phyloP scores from a whole-genome alignment of 2,113 vertebrate species.

The Malurus cyaneus region DNA sequence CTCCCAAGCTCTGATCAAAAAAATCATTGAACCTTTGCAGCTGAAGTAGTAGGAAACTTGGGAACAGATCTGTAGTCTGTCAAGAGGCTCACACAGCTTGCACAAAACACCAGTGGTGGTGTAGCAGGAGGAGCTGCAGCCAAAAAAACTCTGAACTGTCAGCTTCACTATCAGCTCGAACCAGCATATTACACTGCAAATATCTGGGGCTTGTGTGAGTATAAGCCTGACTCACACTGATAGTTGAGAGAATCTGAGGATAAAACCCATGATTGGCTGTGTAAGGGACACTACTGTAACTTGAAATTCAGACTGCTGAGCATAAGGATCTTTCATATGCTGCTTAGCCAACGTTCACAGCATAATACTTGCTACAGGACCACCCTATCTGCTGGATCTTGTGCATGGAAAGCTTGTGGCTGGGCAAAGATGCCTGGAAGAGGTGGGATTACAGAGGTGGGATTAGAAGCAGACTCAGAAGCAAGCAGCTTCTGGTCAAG shows the following conservation, averaged over 20 bases:
- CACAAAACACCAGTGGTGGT: background rate
- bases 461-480: background rate
- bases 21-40: background rate
- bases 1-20: background rate
- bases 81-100: background rate
- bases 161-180: background rate
- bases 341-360: background rate
- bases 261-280: background rate
- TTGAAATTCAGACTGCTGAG: background rate
- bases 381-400: accelerated
- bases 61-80: background rate
- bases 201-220: background rate
- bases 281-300: background rate
- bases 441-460: background rate
- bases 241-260: background rate
- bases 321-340: background rate
- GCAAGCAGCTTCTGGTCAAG: background rate
- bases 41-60: background rate
- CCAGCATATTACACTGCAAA: background rate
- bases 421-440: background rate
- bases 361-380: background rate
- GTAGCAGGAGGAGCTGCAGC: background rate
- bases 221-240: background rate
- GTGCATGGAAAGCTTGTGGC: background rate
- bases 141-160: background rate